phyloP scores from a whole-genome alignment of 2,113 vertebrate genomes.

The Thalassarche chlororhynchos region DNA sequence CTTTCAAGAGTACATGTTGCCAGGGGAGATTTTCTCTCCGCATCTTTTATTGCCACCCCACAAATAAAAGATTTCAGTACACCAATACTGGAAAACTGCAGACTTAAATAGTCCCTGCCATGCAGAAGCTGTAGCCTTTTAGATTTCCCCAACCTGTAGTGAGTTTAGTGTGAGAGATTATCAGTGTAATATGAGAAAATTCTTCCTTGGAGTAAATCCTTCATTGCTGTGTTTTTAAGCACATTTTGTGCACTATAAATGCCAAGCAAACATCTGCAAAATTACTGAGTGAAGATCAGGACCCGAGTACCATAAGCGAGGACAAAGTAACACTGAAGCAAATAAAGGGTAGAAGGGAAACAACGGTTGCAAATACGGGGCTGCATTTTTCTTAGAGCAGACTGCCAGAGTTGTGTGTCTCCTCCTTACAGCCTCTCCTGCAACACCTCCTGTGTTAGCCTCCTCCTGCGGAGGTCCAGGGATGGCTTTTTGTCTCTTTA shows the following conservation, averaged over 20 bases:
- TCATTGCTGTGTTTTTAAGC: neutral
- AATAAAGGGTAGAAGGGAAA: neutral
- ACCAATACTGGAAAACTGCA: neutral
- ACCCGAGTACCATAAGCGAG: neutral
- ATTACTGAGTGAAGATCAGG: neutral
- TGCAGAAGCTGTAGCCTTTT: neutral
- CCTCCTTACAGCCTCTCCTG: neutral
- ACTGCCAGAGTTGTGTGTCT: neutral
- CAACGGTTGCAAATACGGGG: accelerated
- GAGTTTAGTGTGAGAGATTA: neutral
- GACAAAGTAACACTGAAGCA: neutral
- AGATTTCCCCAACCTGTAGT: neutral
- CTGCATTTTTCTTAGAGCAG: neutral
- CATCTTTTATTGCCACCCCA: conserved; percentile 6
- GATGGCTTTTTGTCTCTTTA: neutral
- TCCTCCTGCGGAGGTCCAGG: neutral
- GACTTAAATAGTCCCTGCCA: neutral
- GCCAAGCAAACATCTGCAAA: neutral
- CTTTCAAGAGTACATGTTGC: conserved; percentile 31
- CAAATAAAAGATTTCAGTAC: conserved; percentile 19
- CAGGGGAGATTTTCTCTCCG: conserved; percentile 42
- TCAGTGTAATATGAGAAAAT: neutral
- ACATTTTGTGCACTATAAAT: neutral
- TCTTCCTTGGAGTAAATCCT: neutral
- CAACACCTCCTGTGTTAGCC: neutral